phyloP scores from a whole-genome alignment of 1,140 invertebrate genomes.

The Hycleus phaleratus region DNA sequence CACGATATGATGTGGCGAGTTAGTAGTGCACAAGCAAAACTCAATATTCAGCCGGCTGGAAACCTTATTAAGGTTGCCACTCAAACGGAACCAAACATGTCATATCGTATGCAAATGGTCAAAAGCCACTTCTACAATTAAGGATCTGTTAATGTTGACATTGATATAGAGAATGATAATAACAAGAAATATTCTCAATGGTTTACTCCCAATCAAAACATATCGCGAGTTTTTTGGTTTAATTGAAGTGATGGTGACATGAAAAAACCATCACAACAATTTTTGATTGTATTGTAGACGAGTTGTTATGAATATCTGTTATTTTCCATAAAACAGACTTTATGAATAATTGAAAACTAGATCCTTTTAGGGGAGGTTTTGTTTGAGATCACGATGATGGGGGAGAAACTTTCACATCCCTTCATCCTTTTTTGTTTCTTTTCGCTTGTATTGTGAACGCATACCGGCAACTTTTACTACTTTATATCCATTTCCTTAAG shows the following conservation, averaged over 20 bases:
- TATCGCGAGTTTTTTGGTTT: no score
- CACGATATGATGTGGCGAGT: conserved; percentile 31
- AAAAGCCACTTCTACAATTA: conserved; percentile 24
- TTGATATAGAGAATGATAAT: conserved; percentile 3
- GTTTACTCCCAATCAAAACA: no score
- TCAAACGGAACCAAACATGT: conserved; percentile 33
- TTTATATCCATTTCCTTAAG: conserved; percentile 22
- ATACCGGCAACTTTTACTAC: conserved; percentile 3
- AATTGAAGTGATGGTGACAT: no score
- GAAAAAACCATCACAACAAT: no score
- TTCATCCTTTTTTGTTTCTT: background rate
- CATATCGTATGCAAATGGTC: conserved; percentile 31
- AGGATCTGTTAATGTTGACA: conserved; percentile 15
- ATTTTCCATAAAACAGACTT: conserved; percentile 16
- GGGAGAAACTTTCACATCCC: conserved; percentile 8
- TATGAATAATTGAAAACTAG: conserved; percentile 17
- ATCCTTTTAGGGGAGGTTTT: conserved; percentile 19
- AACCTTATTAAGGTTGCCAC: conserved; percentile 40
- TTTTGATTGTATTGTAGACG: no score
- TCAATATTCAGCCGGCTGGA: conserved; percentile 41
- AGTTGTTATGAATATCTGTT: conserved; percentile 2
- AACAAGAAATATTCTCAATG: no score
- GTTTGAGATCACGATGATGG: conserved; percentile 6
- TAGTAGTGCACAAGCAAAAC: conserved; percentile 32
- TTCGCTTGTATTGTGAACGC: conserved; percentile 4